These are phyloP conservation scores for Acrobasis suavella DNA, from an alignment of 2,888 invertebrate species.

Conservation along the genomic window DNA sequence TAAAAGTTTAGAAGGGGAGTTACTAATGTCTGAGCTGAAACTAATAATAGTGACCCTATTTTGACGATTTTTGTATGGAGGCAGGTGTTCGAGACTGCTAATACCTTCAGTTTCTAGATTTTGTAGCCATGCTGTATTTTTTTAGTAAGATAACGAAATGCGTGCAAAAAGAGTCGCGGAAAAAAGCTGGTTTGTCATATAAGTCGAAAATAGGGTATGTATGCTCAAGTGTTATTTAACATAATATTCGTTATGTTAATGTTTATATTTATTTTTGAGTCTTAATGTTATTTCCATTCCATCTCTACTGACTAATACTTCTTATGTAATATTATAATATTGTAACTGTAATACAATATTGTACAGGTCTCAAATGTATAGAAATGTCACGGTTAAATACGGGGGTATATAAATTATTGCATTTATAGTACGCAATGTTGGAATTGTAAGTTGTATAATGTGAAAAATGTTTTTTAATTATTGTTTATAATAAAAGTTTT, in stretches of 20 bases:
- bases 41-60: no score
- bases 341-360: slow-evolving; percentile 25
- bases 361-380: slow-evolving; percentile 33
- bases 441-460: slow-evolving; percentile 69
- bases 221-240: slow-evolving; percentile 9
- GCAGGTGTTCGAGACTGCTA: no score
- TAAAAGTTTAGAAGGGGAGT: no score
- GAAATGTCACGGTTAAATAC: slow-evolving; percentile 21
- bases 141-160: not conserved
- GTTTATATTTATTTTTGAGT: slow-evolving; percentile 21
- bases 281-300: slow-evolving; percentile 39
- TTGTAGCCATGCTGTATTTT: no score
- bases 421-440: slow-evolving; percentile 75
- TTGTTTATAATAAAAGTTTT: slow-evolving; percentile 81
- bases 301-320: slow-evolving; percentile 31
- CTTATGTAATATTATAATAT: slow-evolving; percentile 27
- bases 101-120: no score
- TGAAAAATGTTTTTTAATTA: slow-evolving; percentile 72
- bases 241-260: slow-evolving; percentile 22
- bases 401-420: slow-evolving; percentile 57
- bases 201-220: not conserved
- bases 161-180: not conserved
- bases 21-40: no score
- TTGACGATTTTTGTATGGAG: no score
- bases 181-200: no score